phyloP scores from a whole-genome alignment of 2,797 vertebrate genomes.

The Acipenser oxyrinchus region DNA sequence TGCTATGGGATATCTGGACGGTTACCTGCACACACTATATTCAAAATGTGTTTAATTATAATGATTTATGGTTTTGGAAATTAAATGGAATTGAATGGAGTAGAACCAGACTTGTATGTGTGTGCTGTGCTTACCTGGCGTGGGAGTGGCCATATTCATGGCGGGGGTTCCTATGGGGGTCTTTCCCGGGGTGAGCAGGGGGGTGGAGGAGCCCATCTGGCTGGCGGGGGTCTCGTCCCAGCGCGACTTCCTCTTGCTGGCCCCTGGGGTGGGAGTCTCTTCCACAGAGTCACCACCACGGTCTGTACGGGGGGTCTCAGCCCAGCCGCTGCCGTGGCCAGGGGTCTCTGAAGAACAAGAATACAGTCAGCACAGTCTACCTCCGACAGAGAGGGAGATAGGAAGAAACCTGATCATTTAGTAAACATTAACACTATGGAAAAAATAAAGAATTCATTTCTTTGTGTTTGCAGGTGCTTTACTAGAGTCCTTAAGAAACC shows the following conservation, averaged over 20 bases:
- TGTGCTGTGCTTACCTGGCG: conserved; percentile 67
- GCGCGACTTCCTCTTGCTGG: conserved; percentile 93
- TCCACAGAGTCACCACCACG: conserved; percentile 92
- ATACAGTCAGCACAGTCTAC: neutral
- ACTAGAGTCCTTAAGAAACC: too few relatives aligned
- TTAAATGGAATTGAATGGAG: too few relatives aligned
- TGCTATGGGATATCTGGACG: too few relatives aligned
- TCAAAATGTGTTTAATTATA: too few relatives aligned
- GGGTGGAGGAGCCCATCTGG: conserved; percentile 97
- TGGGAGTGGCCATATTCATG: conserved; percentile 98
- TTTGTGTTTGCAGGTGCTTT: too few relatives aligned
- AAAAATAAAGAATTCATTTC: too few relatives aligned
- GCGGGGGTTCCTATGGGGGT: conserved; percentile 95
- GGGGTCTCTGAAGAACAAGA: conserved; percentile 72
- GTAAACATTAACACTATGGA: too few relatives aligned
- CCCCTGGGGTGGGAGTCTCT: conserved; percentile 93
- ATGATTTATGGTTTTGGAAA: too few relatives aligned
- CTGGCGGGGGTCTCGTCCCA: conserved; percentile 98
- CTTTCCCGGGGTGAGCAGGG: conserved; percentile 90
- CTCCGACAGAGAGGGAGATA: neutral
- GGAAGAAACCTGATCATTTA: too few relatives aligned
- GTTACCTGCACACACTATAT: too few relatives aligned
- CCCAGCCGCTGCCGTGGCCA: conserved; percentile 94
- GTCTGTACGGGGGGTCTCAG: conserved; percentile 92
- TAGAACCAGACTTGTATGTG: too few relatives aligned